These are phyloP conservation scores for Danio aesculapii DNA, from an alignment of 2,797 vertebrate species.

Conservation along the genomic window DNA sequence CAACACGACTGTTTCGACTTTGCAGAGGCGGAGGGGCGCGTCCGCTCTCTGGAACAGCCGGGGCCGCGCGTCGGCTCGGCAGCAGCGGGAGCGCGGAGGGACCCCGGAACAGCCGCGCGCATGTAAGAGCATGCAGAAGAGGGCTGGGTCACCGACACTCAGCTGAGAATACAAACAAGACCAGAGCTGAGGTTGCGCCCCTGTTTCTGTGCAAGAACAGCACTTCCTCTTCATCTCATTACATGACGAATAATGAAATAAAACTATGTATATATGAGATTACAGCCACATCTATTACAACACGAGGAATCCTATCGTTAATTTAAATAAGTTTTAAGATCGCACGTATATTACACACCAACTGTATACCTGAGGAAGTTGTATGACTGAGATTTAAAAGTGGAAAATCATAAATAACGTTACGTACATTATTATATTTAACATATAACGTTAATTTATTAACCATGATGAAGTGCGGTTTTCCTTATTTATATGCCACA, in stretches of 20 bases:
- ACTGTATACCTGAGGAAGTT: not conserved
- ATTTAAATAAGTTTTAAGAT: not conserved
- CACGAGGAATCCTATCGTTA: not conserved
- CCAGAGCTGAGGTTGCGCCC: conserved; percentile 3
- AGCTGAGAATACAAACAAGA: conserved; percentile 54
- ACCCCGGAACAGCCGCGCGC: conserved; percentile 44
- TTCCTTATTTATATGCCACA: not conserved
- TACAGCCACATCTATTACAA: not conserved
- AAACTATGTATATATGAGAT: not conserved
- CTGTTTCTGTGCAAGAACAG: not conserved
- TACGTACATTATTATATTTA: not conserved
- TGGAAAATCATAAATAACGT: not conserved
- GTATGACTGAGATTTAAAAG: not conserved
- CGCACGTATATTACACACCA: not conserved
- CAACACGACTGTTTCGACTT: conserved; percentile 42
- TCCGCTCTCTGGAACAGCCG: conserved; percentile 34
- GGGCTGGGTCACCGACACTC: conserved; percentile 55
- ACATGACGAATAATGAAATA: not conserved
- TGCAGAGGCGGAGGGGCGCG: conserved; percentile 16
- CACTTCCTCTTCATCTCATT: not conserved
- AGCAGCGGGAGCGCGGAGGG: conserved; percentile 28
- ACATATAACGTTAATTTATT: not conserved
- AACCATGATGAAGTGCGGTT: not conserved
- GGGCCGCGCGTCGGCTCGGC: not conserved
- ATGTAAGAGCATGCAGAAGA: conserved; percentile 55